A percentile compares a stretch with the other conserved stretches of the same genome.
These are phyloP conservation scores for Parochlus steinenii DNA, from an alignment of 2,888 invertebrate species.

Conservation along the genomic window DNA sequence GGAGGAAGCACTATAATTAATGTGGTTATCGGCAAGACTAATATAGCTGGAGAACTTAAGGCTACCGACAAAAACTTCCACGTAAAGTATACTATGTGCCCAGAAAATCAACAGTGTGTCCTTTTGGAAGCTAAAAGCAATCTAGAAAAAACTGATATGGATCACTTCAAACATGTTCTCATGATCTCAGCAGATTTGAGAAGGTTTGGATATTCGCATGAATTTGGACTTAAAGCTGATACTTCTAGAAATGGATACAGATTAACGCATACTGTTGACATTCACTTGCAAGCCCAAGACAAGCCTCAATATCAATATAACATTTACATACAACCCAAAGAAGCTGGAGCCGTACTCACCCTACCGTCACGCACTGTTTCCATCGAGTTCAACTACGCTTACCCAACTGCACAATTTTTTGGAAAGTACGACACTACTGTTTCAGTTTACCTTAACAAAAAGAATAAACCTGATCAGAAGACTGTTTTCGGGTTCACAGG, in stretches of 20 bases:
- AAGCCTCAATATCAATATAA: constrained; percentile 56
- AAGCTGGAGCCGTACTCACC: constrained; percentile 43
- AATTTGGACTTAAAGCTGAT: constrained; percentile 51
- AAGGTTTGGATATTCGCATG: constrained; percentile 55
- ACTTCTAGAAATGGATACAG: constrained; percentile 41
- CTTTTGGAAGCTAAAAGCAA: constrained; percentile 39
- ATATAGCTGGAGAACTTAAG: constrained; percentile 51
- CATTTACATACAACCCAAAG: constrained; percentile 43
- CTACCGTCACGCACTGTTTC: constrained; percentile 52
- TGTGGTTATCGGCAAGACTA: constrained; percentile 49
- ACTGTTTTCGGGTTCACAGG: constrained; percentile 37
- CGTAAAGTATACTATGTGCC: constrained; percentile 53
- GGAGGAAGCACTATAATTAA: constrained; percentile 49
- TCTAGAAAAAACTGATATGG: constrained; percentile 19
- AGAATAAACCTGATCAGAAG: constrained; percentile 49
- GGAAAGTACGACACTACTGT: constrained; percentile 47
- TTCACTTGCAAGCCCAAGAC: constrained; percentile 51
- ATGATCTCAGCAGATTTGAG: constrained; percentile 52
- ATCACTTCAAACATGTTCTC: constrained; percentile 39
- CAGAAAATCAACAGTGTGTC: constrained; percentile 63
- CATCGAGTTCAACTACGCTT: constrained; percentile 37
- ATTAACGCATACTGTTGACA: constrained; percentile 48
- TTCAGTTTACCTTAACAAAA: constrained; percentile 52
- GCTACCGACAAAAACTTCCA: constrained; percentile 56
- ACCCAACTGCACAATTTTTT: constrained; percentile 31